Evolutionary conservation across 2,888 invertebrate species (phyloP).

Genomic region (Ariolimax columbianus): DNA sequence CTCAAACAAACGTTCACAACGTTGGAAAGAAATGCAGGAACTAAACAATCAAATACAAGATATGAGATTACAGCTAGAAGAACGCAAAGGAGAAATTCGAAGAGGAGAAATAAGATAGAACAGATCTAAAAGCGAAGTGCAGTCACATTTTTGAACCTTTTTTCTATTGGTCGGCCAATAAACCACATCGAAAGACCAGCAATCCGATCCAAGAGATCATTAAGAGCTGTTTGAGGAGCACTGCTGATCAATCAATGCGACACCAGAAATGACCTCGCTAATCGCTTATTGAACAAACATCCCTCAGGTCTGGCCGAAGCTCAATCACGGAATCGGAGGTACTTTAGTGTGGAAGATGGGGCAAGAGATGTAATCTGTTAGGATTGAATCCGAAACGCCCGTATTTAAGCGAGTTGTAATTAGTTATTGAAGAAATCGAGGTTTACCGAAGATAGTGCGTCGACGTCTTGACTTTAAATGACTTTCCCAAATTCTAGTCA

Average conservation of each 20-base stretch:
- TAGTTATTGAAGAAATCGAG: slow-evolving; percentile 3
- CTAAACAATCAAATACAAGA: no score
- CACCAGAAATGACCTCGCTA: slow-evolving; percentile 5
- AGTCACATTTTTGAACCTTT: no score
- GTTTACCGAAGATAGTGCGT: slow-evolving; percentile 1
- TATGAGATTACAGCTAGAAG: no score
- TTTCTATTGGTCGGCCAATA: not conserved
- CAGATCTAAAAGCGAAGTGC: no score
- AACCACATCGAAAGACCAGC: not conserved
- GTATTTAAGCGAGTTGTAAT: not conserved
- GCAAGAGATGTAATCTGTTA: not conserved
- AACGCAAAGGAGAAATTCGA: no score
- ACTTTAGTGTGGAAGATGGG: not conserved
- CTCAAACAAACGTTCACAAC: no score
- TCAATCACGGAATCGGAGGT: not conserved
- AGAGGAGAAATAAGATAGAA: no score
- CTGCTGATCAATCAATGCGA: not conserved
- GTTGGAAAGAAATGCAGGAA: no score
- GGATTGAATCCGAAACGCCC: not conserved
- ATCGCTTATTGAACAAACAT: slow-evolving; percentile 29
- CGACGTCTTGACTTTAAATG: not conserved
- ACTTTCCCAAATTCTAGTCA: no score
- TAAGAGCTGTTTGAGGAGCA: slow-evolving; percentile 14
- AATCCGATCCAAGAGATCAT: slow-evolving; percentile 11
- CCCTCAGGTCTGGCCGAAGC: not conserved